Evolutionary conservation across 1,140 invertebrate genomes (phyloP), one percentile per base, ranked within the genome.

Genomic region (Bombus vancouverensis): DNA sequence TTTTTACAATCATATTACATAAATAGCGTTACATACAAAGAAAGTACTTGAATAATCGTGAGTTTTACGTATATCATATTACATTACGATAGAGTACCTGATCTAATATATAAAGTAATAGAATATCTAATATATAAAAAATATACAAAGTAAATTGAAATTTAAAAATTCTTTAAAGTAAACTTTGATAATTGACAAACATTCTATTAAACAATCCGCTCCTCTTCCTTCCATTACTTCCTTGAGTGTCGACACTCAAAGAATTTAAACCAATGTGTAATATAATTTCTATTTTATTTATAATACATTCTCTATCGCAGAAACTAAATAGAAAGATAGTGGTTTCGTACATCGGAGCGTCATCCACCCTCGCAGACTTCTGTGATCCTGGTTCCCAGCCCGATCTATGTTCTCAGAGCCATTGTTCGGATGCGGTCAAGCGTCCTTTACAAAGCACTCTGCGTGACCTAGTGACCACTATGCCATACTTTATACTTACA

Each of bases 341-440:
- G 59, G 68, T 73, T 81, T 62, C 74, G 22, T 70, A 22, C 22
- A 53, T 22, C 9, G 83, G 4, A 39, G 6, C 4, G n/a, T 13
- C 25, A 44, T 25, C 25, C 76, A 71, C 66, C 83, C 83, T 15
- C 22, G n/a, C 32, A 37, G 25, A 32, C 42, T 93, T 88, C 92
- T 93, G 91, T 80, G 86, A 88, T 89, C 93, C 93, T 93, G 92
- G 76, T 93, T 91, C 77, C 77, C 79, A 83, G 81, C 90, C 79
- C 86, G 86, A 86, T 88, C 88, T 70, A 89, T 65, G 92, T 93
- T 93, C 92, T 92, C 93, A 92, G 89, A 91, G 88, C 89, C 87
- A 92, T 93, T 93, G 92, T 92, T 91, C 88, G 87, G 83, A 89
- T 62, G 89, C 92, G 92, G 92, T 92, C 91, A 91, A 93, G 91